Base-by-base conservation (phyloP, 2,113 vertebrate species). In the Cromileptes altivelis region DNA sequence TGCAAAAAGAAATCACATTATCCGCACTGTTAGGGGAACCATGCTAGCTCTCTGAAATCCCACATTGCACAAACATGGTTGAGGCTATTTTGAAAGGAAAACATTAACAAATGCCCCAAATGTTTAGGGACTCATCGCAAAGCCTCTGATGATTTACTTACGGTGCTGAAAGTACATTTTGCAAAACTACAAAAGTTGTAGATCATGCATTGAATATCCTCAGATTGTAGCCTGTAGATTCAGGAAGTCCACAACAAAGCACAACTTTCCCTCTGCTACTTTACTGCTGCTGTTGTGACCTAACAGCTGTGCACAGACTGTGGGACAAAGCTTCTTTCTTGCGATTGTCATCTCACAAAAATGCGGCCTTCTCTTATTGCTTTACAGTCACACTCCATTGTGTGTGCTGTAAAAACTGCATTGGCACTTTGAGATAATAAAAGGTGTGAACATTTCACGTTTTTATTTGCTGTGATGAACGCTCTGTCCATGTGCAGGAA, bases 1-100 rank as follows among this genome's bases (percentile, higher is more conserved):
- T n/a, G 10, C 21, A 55, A 42, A 5, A 40, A 9, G 10, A 21
- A 45, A 45, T 45, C 11, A 15, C 21, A 64, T 23, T 19, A 33
- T 33, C 3, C 11, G 18, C 17, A 11, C 30, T 21, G 9, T 62
- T 6, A 12, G 4, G 19, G 4, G 19, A 9, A n/a, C 1, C 14
- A 2, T 21, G 17, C 19, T n/a, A n/a, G 62, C 18, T 53, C 25
- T 56, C 50, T 63, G 19, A 71, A 49, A 65, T 56, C 58, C 60
- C 42, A 14, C 3, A n/a, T 4, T 42, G 52, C 62, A 40, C 27
- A n/a, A 56, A 56, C 25, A 23, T 6, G 14, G 37, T 56, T 25
- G 15, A 62, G 55, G 76, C 23, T 75, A 4, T 58, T 80, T 80
- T n/a, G 40, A 80, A 85, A 85, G 37, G 17, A 57, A 70, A 85